Percentiles rank a stretch among this genome's conserved stretches.
These are phyloP conservation scores for Salvelinus alpinus DNA, from an alignment of 2,113 vertebrate genomes.

Conservation along the genomic window DNA sequence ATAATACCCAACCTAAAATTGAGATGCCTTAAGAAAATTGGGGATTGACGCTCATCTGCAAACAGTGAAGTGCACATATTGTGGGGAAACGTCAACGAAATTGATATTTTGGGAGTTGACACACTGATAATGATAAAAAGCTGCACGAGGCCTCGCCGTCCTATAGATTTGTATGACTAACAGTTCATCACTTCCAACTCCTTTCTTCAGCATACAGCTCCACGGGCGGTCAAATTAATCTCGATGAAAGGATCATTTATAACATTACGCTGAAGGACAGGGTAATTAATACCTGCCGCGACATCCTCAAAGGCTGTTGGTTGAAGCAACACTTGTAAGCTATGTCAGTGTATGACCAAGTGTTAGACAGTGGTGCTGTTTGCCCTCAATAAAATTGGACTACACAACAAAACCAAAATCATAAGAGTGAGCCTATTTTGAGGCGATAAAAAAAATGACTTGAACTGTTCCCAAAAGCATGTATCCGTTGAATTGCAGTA, in stretches of 20 bases:
- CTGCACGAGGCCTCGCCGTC: not conserved
- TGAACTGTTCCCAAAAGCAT: slow-evolving; percentile 43
- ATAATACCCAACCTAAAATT: not conserved
- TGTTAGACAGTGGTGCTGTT: slow-evolving; percentile 2
- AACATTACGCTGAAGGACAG: not conserved
- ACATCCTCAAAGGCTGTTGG: not conserved
- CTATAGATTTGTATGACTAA: not conserved
- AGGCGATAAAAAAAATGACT: slow-evolving; percentile 8
- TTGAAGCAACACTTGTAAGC: not conserved
- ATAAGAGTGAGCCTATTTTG: slow-evolving; percentile 24
- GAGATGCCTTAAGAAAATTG: not conserved
- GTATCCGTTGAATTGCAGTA: slow-evolving; percentile 33
- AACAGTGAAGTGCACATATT: not conserved
- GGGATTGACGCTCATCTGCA: not conserved
- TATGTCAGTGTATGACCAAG: not conserved
- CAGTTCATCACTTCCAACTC: too few species aligned
- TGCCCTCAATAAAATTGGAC: slow-evolving; percentile 23
- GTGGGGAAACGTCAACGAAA: not conserved
- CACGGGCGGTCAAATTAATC: not conserved
- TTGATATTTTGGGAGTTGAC: too few species aligned
- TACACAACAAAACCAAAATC: slow-evolving; percentile 19
- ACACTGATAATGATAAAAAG: too few species aligned
- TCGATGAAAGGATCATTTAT: not conserved
- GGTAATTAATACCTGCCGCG: not conserved
- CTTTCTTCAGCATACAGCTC: not conserved